A percentile compares a stretch with the other conserved stretches of the same genome.
These are phyloP conservation scores for Drosophila siamana DNA, from an alignment of 2,888 invertebrate genomes.

Conservation along the genomic window DNA sequence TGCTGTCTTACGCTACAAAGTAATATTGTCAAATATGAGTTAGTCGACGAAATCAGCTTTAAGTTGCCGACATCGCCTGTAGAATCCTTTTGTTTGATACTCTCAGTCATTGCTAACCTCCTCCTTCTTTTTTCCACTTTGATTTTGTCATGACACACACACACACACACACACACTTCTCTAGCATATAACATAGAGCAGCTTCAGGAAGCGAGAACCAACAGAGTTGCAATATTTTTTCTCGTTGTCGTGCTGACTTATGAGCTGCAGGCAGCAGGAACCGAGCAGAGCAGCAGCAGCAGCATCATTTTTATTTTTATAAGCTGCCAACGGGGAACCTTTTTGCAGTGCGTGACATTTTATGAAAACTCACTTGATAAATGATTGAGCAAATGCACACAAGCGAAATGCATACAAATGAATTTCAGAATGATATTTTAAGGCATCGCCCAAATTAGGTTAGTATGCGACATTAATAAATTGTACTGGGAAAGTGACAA, in stretches of 20 bases:
- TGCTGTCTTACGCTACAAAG: constrained; percentile 72
- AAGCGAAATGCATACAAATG: constrained; percentile 43
- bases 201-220: constrained; percentile 21
- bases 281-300: constrained; percentile 30
- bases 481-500: constrained; percentile 2
- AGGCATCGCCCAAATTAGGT: constrained; percentile 64
- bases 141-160: constrained; percentile 59
- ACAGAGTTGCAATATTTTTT: constrained; percentile 58
- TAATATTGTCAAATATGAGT: constrained; percentile 77
- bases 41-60: constrained; percentile 65
- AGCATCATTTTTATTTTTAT: constrained; percentile 69
- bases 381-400: constrained; percentile 62
- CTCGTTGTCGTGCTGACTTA: constrained; percentile 54
- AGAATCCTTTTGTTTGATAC: constrained; percentile 67
- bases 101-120: constrained; percentile 66
- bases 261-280: constrained; percentile 26
- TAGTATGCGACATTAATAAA: constrained; percentile 30
- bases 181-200: too few relatives aligned
- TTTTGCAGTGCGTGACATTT: constrained; percentile 74
- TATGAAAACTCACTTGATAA: constrained; percentile 79
- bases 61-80: constrained; percentile 57
- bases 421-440: constrained; percentile 44
- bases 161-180: constrained; percentile 15
- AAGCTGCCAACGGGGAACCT: constrained; percentile 62
- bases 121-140: constrained; percentile 33